These are phyloP conservation scores for Galerucella nymphaeae DNA, from an alignment of 2,888 invertebrate genomes.

Conservation along the genomic window DNA sequence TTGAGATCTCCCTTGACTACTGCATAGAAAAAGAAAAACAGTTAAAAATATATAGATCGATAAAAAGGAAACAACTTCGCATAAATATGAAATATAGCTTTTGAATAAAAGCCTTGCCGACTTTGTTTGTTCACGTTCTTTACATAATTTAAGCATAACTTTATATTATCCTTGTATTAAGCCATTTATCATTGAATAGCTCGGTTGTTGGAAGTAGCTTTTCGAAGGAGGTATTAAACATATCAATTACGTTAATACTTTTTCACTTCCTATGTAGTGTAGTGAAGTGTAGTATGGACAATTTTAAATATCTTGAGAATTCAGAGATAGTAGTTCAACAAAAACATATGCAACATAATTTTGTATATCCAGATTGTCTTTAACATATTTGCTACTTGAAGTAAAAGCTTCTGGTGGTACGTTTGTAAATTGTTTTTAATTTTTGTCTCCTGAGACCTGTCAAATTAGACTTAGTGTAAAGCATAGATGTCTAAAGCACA, in stretches of 20 bases:
- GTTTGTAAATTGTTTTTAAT: too few species aligned
- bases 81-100: slow-evolving; percentile 29
- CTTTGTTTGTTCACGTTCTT: slow-evolving; percentile 35
- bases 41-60: slow-evolving; percentile 34
- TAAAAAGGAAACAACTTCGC: slow-evolving; percentile 31
- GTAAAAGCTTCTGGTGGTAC: too few species aligned
- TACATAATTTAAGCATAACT: slow-evolving; percentile 38
- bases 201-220: slow-evolving; percentile 21
- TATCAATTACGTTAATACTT: neutral
- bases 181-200: slow-evolving; percentile 28
- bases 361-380: too few species aligned
- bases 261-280: too few species aligned
- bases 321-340: too few species aligned
- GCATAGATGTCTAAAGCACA: too few species aligned
- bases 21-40: slow-evolving; percentile 10
- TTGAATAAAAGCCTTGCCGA: slow-evolving; percentile 32
- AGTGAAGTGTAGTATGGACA: too few species aligned
- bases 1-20: slow-evolving; percentile 12
- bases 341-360: too few species aligned
- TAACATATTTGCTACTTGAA: too few species aligned
- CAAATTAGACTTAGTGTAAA: too few species aligned
- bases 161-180: slow-evolving; percentile 29
- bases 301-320: too few species aligned
- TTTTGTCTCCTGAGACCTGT: too few species aligned
- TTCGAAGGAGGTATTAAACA: neutral